Evolutionary conservation across 2,113 vertebrate genomes (phyloP).

Genomic region (Ceyx melanurus): DNA sequence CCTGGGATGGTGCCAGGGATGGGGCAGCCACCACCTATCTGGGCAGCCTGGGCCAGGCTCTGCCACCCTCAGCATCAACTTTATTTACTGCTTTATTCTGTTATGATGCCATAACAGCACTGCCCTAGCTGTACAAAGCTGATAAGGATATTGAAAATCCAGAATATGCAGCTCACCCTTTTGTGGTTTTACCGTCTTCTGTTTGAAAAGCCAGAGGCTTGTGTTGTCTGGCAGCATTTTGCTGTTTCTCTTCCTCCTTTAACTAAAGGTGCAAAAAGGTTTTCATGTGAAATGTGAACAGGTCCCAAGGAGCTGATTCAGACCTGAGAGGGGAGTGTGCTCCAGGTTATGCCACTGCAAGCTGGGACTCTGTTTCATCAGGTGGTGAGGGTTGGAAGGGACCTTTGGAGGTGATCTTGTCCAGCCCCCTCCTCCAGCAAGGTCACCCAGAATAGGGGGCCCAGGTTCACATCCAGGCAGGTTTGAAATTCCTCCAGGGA

Average conservation of each 20-base stretch:
- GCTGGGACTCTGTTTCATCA: too few relatives aligned
- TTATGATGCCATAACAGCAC: not conserved
- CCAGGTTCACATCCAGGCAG: too few relatives aligned
- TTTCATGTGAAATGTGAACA: not conserved
- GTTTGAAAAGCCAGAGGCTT: not conserved
- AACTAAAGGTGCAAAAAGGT: not conserved
- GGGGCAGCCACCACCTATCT: too few relatives aligned
- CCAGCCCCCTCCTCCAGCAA: too few relatives aligned
- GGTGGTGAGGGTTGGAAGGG: too few relatives aligned
- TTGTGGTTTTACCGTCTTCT: not conserved
- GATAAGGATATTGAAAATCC: not conserved
- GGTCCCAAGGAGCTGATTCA: too few relatives aligned
- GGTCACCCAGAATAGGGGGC: too few relatives aligned
- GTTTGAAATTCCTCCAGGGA: not conserved
- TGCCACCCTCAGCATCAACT: not conserved
- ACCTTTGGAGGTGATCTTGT: too few relatives aligned
- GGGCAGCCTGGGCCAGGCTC: too few relatives aligned
- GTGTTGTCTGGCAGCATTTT: not conserved
- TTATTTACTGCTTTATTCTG: not conserved
- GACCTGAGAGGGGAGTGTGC: accelerated
- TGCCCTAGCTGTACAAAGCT: not conserved
- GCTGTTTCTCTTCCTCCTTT: not conserved
- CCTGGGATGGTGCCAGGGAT: too few relatives aligned
- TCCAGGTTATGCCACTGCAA: accelerated
- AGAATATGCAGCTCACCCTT: accelerated